phyloP scores from a whole-genome alignment of 1,140 invertebrate genomes.

The Nilaparvata lugens region DNA sequence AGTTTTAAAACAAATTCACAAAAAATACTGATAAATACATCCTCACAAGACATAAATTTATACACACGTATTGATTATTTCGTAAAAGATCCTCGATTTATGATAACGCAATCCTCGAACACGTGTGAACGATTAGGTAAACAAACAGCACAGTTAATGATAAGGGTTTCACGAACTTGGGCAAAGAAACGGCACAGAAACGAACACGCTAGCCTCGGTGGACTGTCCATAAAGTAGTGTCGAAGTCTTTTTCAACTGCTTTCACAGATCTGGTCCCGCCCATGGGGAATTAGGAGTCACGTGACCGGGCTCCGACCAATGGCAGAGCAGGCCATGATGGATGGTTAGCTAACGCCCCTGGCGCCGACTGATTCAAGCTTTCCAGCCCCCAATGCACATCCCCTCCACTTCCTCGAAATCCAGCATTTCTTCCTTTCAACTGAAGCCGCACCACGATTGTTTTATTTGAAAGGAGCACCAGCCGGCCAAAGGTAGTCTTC shows the following conservation, averaged over 20 bases:
- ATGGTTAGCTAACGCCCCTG: conserved; percentile 37
- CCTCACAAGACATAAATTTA: too few species aligned
- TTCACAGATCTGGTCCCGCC: conserved; percentile 32
- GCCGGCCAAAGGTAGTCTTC: too few species aligned
- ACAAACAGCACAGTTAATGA: not conserved
- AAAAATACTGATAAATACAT: too few species aligned
- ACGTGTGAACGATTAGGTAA: not conserved
- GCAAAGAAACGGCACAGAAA: conserved; percentile 7
- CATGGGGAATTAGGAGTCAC: conserved; percentile 45
- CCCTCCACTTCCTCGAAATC: too few species aligned
- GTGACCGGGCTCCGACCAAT: conserved; percentile 46
- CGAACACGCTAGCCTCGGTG: conserved; percentile 3
- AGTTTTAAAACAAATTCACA: too few species aligned
- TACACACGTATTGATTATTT: too few species aligned
- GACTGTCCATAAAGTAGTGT: conserved; percentile 10
- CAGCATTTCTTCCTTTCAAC: too few species aligned
- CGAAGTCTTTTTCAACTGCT: not conserved
- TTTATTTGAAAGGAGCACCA: not conserved
- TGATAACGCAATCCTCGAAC: not conserved
- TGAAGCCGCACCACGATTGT: not conserved
- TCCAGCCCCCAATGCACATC: too few species aligned
- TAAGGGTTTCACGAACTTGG: not conserved
- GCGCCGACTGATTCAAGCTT: conserved; percentile 27
- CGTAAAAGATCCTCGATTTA: too few species aligned
- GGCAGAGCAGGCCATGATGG: conserved; percentile 46